Conservation (phyloP, 2,888 invertebrate species). For the Hirtodrosophila alboralis region DNA sequence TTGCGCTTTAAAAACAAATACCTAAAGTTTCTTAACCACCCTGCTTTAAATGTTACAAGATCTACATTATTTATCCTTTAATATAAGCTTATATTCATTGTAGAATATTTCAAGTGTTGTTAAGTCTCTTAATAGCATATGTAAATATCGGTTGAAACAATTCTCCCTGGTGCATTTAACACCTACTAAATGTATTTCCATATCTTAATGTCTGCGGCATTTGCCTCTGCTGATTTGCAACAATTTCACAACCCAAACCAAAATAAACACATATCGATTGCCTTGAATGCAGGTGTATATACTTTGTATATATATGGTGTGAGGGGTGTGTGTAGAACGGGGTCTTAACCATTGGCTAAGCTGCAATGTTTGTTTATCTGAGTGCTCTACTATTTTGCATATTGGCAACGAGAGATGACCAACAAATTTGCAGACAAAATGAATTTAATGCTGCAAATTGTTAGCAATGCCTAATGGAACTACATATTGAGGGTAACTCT, state of each 20-base stretch:
- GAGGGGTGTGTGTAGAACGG: not conserved
- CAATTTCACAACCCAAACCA: slow-evolving; percentile 21
- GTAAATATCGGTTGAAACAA: not conserved
- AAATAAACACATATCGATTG: slow-evolving; percentile 43
- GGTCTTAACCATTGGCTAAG: slow-evolving; percentile 19
- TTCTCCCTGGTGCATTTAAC: not conserved
- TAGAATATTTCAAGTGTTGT: too few species aligned
- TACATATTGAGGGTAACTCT: not conserved
- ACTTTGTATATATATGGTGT: slow-evolving; percentile 18
- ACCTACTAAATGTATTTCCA: not conserved
- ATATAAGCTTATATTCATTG: too few species aligned
- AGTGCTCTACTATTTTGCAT: slow-evolving; percentile 65
- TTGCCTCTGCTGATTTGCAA: slow-evolving; percentile 25
- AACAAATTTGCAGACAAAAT: slow-evolving; percentile 51
- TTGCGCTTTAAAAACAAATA: too few species aligned
- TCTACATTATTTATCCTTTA: too few species aligned
- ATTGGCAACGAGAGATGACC: slow-evolving; percentile 37
- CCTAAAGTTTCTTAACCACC: too few species aligned
- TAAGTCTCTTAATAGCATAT: too few species aligned
- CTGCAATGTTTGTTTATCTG: slow-evolving; percentile 52
- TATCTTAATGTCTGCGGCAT: slow-evolving; percentile 36
- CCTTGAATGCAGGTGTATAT: slow-evolving; percentile 14
- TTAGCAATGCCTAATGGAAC: slow-evolving; percentile 13
- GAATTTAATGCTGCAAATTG: slow-evolving; percentile 32
- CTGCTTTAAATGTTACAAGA: too few species aligned